A percentile compares a stretch with the other conserved stretches of the same genome.
These are phyloP conservation scores for Plestiodon gilberti DNA, from an alignment of 2,113 vertebrate species.

Conservation along the genomic window DNA sequence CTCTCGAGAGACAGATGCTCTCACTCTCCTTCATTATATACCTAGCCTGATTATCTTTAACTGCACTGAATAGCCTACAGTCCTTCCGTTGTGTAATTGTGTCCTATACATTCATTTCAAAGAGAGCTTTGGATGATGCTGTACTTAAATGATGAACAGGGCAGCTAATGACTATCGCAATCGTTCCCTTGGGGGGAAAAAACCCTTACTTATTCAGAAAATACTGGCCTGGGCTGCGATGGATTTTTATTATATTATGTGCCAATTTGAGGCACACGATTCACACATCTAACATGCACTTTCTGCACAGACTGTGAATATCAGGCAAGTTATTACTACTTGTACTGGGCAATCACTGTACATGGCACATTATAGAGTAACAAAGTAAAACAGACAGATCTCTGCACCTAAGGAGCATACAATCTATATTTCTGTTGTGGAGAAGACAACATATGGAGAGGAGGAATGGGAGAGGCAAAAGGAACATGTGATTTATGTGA, in stretches of 20 bases:
- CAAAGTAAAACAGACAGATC: too few relatives aligned
- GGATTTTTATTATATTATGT: neutral
- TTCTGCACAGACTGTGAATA: neutral
- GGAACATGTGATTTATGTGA: too few relatives aligned
- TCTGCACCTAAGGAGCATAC: neutral
- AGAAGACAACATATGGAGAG: neutral
- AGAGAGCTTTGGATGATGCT: conserved; percentile 66
- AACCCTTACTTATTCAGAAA: neutral
- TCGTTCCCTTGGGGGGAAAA: neutral
- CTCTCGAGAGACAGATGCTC: conserved; percentile 70
- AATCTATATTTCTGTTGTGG: neutral
- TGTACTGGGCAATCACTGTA: neutral
- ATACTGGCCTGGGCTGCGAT: neutral
- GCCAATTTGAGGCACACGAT: neutral
- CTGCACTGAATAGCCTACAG: conserved; percentile 64
- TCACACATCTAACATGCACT: neutral
- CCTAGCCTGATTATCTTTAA: conserved; percentile 73
- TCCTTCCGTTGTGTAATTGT: conserved; percentile 62
- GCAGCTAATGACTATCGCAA: conserved; percentile 36
- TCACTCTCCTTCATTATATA: conserved; percentile 68
- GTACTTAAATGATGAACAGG: conserved; percentile 53
- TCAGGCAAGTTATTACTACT: neutral
- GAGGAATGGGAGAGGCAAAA: neutral
- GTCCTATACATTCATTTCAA: conserved; percentile 68
- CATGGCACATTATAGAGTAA: neutral